phyloP scores from a whole-genome alignment of 92 coral and sea anemone genomes.

The Montipora capitata region DNA sequence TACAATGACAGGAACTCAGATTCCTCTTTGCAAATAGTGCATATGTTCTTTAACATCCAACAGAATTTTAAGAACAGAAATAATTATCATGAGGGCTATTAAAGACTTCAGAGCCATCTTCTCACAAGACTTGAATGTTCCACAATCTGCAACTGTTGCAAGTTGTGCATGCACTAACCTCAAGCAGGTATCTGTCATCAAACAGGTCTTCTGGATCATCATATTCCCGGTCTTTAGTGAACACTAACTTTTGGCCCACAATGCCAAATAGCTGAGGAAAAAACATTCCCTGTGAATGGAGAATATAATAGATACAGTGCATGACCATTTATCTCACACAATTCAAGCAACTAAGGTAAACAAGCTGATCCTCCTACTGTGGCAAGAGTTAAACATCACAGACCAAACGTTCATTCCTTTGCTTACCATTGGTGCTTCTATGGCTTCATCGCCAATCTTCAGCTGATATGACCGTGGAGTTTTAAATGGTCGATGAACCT shows the following conservation, averaged over 20 bases:
- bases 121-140: no score
- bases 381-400: background rate
- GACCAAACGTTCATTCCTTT: background rate
- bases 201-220: slow-evolving; percentile 97
- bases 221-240: slow-evolving; percentile 87
- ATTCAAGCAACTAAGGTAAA: no score
- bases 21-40: no score
- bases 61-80: no score
- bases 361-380: background rate
- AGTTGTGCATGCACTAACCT: slow-evolving; percentile 60
- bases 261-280: slow-evolving; percentile 97
- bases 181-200: slow-evolving; percentile 94
- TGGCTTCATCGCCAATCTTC: slow-evolving; percentile 98
- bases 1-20: no score
- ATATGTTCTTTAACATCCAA: no score
- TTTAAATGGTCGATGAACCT: slow-evolving; percentile 91
- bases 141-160: no score
- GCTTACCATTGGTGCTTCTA: slow-evolving; percentile 98
- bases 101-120: no score
- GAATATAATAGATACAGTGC: background rate
- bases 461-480: slow-evolving; percentile 90
- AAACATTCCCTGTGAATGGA: slow-evolving; percentile 84
- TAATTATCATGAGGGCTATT: no score
- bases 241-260: slow-evolving; percentile 89
- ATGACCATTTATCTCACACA: no score